These are phyloP conservation scores for Carcharodon carcharias DNA, from an alignment of 2,797 vertebrate species.

Conservation along the genomic window DNA sequence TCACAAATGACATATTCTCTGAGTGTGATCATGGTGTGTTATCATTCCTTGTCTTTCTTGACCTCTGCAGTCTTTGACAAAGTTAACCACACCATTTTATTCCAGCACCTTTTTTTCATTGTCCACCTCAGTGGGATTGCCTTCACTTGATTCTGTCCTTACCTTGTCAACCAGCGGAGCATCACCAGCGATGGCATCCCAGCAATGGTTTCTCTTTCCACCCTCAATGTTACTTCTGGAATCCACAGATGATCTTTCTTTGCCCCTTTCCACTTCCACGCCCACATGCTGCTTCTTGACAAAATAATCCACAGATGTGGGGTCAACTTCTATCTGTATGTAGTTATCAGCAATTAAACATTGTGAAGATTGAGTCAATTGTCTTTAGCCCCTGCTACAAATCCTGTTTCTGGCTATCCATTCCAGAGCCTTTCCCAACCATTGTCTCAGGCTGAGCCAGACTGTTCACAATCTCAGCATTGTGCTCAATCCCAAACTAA, in stretches of 20 bases:
- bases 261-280: neutral
- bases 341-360: neutral
- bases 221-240: neutral
- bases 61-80: neutral
- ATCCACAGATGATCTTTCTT: neutral
- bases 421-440: no score
- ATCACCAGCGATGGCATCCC: neutral
- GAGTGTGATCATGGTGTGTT: neutral
- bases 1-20: neutral
- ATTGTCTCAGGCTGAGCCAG: no score
- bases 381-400: no score
- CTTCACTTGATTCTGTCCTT: neutral
- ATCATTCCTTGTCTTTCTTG: neutral
- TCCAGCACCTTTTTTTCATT: neutral
- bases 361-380: neutral
- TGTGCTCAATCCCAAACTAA: no score
- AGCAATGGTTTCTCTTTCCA: neutral
- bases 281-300: neutral
- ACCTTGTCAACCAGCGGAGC: neutral
- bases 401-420: no score
- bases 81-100: neutral
- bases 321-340: neutral
- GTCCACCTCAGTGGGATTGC: neutral
- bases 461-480: no score
- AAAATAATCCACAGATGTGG: neutral